These are phyloP conservation scores for Datnioides undecimradiatus DNA, from an alignment of 2,113 vertebrate species.

Conservation along the genomic window DNA sequence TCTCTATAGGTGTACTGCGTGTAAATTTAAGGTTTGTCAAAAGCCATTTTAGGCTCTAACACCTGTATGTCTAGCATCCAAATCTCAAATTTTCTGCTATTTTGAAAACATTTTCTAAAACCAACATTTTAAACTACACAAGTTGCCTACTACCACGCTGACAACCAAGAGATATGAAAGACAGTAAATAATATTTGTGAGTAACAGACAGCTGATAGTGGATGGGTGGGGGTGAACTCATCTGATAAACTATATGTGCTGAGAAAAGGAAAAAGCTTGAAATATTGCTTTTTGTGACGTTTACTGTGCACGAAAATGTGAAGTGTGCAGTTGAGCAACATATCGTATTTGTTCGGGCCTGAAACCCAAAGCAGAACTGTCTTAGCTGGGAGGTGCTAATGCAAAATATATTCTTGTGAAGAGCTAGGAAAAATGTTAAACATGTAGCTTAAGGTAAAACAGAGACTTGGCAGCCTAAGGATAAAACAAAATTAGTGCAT, in stretches of 20 bases:
- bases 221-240: not conserved
- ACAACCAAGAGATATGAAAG: slow-evolving; percentile 20
- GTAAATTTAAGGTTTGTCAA: not conserved
- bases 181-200: not conserved
- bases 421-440: not conserved
- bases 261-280: slow-evolving; percentile 11
- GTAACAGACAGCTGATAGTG: not conserved
- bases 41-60: not conserved
- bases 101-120: not conserved
- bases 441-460: not conserved
- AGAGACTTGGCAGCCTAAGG: not conserved
- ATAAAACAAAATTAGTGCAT: not conserved
- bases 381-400: not conserved
- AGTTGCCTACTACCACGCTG: not conserved
- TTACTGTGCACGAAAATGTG: not conserved
- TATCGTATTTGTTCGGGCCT: not conserved
- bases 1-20: not conserved
- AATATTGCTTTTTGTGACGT: not conserved
- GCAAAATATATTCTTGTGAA: too few species aligned
- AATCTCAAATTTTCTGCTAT: not conserved
- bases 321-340: not conserved
- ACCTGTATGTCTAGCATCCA: not conserved
- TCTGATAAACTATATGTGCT: not conserved
- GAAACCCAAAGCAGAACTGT: not conserved
- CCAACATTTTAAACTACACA: not conserved